Percentiles rank a stretch among this genome's conserved stretches.
Evolutionary conservation across 2,113 vertebrate species (phyloP).

Genomic region (Spea multiplicata): DNA sequence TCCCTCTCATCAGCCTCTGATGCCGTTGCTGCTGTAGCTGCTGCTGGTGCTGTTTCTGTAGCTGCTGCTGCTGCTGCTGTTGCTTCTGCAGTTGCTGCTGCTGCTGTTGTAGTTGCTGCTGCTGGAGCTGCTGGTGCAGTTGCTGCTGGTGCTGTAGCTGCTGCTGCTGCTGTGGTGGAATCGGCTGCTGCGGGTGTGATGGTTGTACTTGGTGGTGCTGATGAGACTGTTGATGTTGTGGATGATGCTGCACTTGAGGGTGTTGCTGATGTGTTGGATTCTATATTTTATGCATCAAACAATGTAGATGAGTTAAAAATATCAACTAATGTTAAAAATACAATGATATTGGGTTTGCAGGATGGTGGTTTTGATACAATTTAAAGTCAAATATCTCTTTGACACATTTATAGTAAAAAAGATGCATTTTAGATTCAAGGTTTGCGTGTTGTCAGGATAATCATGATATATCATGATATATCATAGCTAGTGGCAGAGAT

Average conservation of each 20-base stretch:
- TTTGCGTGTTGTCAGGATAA: too few species aligned
- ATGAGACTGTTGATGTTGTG: not conserved
- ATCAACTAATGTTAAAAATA: too few species aligned
- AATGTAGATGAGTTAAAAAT: not conserved
- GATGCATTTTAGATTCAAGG: too few species aligned
- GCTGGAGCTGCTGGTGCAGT: slow-evolving; percentile 11
- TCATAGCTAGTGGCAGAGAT: not conserved
- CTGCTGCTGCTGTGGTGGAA: not conserved
- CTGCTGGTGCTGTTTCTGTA: not conserved
- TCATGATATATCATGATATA: too few species aligned
- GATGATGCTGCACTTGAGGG: not conserved
- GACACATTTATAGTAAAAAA: not conserved
- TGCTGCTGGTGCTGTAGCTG: accelerated
- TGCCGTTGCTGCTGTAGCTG: slow-evolving; percentile 54
- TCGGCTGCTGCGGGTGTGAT: not conserved
- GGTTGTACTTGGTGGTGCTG: slow-evolving; percentile 10
- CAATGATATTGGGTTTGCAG: too few species aligned
- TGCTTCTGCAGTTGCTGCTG: not conserved
- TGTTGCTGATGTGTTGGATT: slow-evolving; percentile 11
- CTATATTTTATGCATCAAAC: slow-evolving; percentile 2
- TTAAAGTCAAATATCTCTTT: too few species aligned
- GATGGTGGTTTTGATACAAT: too few species aligned
- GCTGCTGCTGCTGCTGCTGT: not conserved
- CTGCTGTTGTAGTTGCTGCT: not conserved
- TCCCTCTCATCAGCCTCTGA: slow-evolving; percentile 59